Evolutionary conservation across 2,113 vertebrate genomes (phyloP), one percentile per base, ranked within the genome.

Genomic region (Oostethus manadensis): DNA sequence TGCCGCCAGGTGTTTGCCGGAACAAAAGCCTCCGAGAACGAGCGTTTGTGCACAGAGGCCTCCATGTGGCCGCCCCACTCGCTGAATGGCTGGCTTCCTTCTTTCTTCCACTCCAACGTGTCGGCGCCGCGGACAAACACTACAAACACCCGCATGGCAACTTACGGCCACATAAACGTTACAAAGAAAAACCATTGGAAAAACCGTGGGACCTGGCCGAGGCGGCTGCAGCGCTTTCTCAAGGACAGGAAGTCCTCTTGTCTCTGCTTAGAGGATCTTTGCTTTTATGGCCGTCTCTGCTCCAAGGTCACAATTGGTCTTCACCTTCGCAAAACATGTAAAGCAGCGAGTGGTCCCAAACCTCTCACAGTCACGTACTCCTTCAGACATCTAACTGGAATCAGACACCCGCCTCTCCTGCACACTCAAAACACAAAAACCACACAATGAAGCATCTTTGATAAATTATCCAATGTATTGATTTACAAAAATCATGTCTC

Each of bases 121-220:
- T 59, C 49, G 79, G 64, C 70, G 59, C 84, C 78, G 70, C 48
- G 85, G 78, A 88, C 78, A 75, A 84, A 76, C 70, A 62, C 44
- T 71, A 29, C 71, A 78, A 84, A 77, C 70, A 73, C 64, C 49
- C 68, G 58, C 68, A 63, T 68, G 78, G 75, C 83, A 72, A 74
- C 75, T 77, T 85, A 85, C 70, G 78, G 70, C 80, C 70, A 83
- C 85, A 83, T 83, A 82, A 79, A 81, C 74, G 64, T 62, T 73
- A 56, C 45, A 68, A 62, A 73, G 68, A 70, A 72, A 29, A 53
- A n/a, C n/a, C n/a, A n/a, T n/a, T n/a, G n/a, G n/a, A n/a, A n/a
- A n/a, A n/a, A n/a, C n/a, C 43, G 60, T 15, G 15, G 38, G 59
- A 74, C 10, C 38, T 62, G 56, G 58, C 51, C 1, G 42, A 49